These are phyloP conservation scores for Gopherus evgoodei DNA, from an alignment of 2,113 vertebrate genomes.

Conservation along the genomic window DNA sequence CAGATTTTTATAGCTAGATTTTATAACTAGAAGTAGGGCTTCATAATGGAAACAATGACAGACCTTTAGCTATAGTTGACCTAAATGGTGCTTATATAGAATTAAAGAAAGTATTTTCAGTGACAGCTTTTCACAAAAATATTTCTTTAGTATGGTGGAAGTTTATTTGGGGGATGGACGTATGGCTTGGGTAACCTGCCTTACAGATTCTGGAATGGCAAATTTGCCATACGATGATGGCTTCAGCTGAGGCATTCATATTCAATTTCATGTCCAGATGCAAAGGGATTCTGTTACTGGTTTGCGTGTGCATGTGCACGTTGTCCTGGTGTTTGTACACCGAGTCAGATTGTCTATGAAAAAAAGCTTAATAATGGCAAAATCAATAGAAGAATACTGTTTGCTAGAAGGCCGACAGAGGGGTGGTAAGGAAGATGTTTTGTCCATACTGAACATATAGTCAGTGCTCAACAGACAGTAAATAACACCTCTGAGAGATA, in stretches of 20 bases:
- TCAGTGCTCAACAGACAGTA: background rate
- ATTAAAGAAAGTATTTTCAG: background rate
- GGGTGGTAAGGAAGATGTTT: background rate
- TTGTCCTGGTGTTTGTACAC: slow-evolving; percentile 21
- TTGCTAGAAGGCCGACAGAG: background rate
- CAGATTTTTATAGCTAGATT: slow-evolving; percentile 43
- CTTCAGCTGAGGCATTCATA: background rate
- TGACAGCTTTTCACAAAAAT: background rate
- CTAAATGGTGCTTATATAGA: slow-evolving; percentile 8
- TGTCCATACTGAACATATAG: background rate
- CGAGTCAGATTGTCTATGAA: slow-evolving; percentile 5
- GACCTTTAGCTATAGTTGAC: slow-evolving; percentile 18
- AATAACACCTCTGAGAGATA: background rate
- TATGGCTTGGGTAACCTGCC: background rate
- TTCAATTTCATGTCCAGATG: slow-evolving; percentile 3
- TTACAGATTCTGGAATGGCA: background rate
- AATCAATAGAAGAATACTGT: background rate
- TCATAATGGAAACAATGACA: slow-evolving; percentile 58
- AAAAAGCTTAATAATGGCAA: background rate
- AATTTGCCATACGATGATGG: background rate
- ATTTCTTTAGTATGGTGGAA: background rate
- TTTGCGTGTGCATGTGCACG: background rate
- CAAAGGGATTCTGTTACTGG: slow-evolving; percentile 27
- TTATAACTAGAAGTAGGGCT: slow-evolving; percentile 32
- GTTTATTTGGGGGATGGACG: background rate